These are phyloP conservation scores for Tuberolachnus salignus DNA, from an alignment of 2,888 invertebrate species.

Conservation along the genomic window DNA sequence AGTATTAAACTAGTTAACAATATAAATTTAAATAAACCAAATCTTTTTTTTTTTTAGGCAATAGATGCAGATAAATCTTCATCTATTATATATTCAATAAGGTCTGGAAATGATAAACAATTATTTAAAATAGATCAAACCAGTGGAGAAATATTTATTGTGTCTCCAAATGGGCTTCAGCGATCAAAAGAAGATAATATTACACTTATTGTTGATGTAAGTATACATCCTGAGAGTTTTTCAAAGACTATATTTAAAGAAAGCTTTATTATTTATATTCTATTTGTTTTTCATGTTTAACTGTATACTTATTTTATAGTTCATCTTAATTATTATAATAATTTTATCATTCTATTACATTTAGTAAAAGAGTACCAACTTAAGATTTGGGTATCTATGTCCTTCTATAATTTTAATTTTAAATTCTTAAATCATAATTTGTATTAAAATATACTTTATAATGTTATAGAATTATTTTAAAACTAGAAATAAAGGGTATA, in stretches of 20 bases:
- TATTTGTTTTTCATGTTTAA: too few relatives aligned
- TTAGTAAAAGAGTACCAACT: too few relatives aligned
- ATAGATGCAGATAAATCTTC: slow-evolving; percentile 80
- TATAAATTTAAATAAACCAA: not conserved
- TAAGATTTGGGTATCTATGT: too few relatives aligned
- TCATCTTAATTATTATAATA: slow-evolving; percentile 30
- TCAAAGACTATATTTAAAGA: too few relatives aligned
- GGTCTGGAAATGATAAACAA: slow-evolving; percentile 68
- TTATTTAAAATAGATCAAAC: slow-evolving; percentile 74
- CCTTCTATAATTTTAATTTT: too few relatives aligned
- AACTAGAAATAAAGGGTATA: too few relatives aligned
- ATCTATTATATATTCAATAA: slow-evolving; percentile 77
- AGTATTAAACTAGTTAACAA: slow-evolving; percentile 56
- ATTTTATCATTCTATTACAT: too few relatives aligned
- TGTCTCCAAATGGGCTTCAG: slow-evolving; percentile 66
- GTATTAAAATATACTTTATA: too few relatives aligned
- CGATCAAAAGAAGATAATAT: slow-evolving; percentile 66
- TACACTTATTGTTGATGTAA: slow-evolving; percentile 71
- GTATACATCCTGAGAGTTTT: slow-evolving; percentile 62
- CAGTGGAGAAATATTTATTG: slow-evolving; percentile 72
- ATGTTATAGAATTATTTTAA: too few relatives aligned
- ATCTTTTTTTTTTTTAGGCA: not conserved
- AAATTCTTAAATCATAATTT: too few relatives aligned
- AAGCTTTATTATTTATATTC: too few relatives aligned
- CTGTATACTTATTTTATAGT: not conserved